These are phyloP conservation scores for Heterotilapia buettikoferi DNA, from an alignment of 2,113 vertebrate species.

Conservation along the genomic window DNA sequence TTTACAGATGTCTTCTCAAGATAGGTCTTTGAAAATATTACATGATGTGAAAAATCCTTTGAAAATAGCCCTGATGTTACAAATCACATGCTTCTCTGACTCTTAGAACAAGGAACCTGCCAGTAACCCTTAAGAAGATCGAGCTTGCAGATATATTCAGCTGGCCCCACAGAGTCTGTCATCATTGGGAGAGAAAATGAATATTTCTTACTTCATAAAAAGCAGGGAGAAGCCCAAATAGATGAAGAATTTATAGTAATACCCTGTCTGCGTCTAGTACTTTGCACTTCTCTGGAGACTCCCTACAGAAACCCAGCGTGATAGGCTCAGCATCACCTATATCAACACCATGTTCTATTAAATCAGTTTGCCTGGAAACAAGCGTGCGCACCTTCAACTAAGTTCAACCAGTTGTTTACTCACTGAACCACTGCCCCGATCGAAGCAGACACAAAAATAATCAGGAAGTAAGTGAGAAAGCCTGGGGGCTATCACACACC, in stretches of 20 bases:
- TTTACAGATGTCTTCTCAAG: neutral
- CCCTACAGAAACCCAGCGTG: neutral
- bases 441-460: neutral
- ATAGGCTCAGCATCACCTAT: neutral
- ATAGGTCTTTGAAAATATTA: neutral
- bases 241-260: neutral
- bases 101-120: neutral
- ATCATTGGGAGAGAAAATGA: neutral
- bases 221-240: neutral
- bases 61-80: neutral
- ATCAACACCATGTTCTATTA: neutral
- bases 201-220: neutral
- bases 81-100: neutral
- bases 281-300: neutral
- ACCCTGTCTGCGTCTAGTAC: neutral
- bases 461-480: neutral
- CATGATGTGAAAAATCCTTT: neutral
- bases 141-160: neutral
- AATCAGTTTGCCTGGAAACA: neutral
- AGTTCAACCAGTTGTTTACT: neutral
- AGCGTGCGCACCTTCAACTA: neutral
- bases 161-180: neutral
- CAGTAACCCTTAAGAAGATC: neutral
- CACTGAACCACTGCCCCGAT: neutral
- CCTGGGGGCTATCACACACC: neutral